A percentile compares a stretch with the other conserved stretches of the same genome.
phyloP scores from a whole-genome alignment of 2,888 invertebrate species.

The Tiliacea aurago region DNA sequence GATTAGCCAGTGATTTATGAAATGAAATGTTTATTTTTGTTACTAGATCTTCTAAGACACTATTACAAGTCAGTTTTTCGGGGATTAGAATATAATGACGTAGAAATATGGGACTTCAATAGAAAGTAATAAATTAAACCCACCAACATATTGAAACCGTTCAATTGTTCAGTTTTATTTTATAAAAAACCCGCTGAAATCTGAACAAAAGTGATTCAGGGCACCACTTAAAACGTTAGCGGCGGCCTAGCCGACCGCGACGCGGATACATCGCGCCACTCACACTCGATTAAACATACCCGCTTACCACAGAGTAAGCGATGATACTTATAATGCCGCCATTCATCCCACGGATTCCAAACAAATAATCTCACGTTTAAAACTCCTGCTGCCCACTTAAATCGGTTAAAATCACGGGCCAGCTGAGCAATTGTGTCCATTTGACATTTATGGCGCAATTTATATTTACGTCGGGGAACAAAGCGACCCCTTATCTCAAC shows the following conservation, averaged over 20 bases:
- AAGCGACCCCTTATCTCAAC: constrained; percentile 73
- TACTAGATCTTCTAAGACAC: not conserved
- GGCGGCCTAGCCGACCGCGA: constrained; percentile 43
- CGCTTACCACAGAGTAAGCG: constrained; percentile 41
- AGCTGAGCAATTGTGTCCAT: constrained; percentile 80
- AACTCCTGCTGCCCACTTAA: constrained; percentile 59
- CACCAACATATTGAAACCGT: constrained; percentile 1
- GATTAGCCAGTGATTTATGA: not conserved
- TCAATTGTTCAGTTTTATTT: constrained; percentile 9
- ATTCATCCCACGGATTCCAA: constrained; percentile 41
- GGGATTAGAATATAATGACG: no score
- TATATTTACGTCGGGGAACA: constrained; percentile 80
- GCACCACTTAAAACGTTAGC: constrained; percentile 55
- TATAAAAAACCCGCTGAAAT: constrained; percentile 16
- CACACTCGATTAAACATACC: constrained; percentile 59
- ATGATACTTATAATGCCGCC: constrained; percentile 50
- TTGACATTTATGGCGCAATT: constrained; percentile 85
- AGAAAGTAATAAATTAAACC: not conserved
- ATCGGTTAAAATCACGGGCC: constrained; percentile 71
- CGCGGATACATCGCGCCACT: constrained; percentile 41
- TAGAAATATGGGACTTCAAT: not conserved
- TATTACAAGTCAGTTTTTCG: not conserved
- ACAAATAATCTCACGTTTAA: constrained; percentile 47
- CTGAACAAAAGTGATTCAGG: constrained; percentile 42
- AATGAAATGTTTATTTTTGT: not conserved